These are phyloP conservation scores for Dryadula phaetusa DNA, from an alignment of 2,888 invertebrate genomes.

Conservation along the genomic window DNA sequence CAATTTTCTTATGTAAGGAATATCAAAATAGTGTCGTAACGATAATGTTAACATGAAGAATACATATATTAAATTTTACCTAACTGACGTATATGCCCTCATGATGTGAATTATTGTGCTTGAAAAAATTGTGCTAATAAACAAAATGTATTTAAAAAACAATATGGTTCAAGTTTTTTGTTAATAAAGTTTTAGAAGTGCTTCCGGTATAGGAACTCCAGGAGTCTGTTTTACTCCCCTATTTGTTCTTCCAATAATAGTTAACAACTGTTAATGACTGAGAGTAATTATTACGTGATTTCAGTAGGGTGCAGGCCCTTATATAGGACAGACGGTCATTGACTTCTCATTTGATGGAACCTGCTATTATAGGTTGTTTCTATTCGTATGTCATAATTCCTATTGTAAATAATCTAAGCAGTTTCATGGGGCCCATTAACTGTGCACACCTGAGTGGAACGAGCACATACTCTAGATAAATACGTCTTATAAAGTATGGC, in stretches of 20 bases:
- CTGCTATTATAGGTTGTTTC: conserved; percentile 55
- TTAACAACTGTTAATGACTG: conserved; percentile 44
- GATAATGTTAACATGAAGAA: not conserved
- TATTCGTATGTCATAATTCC: conserved; percentile 39
- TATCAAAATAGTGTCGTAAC: not conserved
- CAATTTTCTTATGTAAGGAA: not conserved
- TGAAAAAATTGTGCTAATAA: too few relatives aligned
- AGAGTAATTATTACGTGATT: conserved; percentile 57
- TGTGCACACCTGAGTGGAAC: conserved; percentile 28
- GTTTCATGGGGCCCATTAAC: conserved; percentile 25
- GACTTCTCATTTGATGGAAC: conserved; percentile 52
- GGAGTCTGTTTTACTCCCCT: conserved; percentile 35
- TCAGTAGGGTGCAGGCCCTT: conserved; percentile 54
- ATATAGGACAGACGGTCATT: conserved; percentile 55
- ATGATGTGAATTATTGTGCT: too few relatives aligned
- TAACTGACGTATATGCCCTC: too few relatives aligned
- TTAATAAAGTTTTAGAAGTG: conserved; percentile 24
- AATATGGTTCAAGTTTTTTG: not conserved
- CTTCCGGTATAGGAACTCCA: conserved; percentile 29
- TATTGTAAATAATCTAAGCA: conserved; percentile 26
- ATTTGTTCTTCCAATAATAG: conserved; percentile 45
- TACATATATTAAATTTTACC: not conserved
- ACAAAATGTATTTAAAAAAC: too few relatives aligned
- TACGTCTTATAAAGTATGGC: conserved; percentile 14
- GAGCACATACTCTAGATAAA: conserved; percentile 24